Base-by-base conservation (phyloP, 2,888 invertebrate genomes). In the Stictocephala bisonia region DNA sequence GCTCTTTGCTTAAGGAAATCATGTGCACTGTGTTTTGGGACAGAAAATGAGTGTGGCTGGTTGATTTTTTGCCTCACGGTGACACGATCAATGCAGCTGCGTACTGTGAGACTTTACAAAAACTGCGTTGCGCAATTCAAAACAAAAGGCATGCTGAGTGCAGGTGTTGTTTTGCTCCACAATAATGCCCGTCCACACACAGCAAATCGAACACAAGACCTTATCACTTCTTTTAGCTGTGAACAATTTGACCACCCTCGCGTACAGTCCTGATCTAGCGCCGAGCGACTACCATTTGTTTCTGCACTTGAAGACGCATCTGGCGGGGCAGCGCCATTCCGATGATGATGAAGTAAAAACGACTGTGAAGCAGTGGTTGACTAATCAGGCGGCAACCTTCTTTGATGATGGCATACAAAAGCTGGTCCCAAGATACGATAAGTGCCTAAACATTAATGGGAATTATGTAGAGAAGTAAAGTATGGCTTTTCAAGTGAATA, bases 401-500 rank as follows among this genome's bases (percentile, higher is more conserved):
- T 76, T 74, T 71, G 74, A 75, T 68, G 56, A 74, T 40, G 75
- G 74, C 50, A 75, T 77, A 68, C 48, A 56, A 74, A 77, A 77
- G 72, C 66, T 76, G 72, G 50, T 77, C 41, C 77, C 70, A 64
- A 69, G 56, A 50, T 26, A 50, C n/a, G 15, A 69, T 29, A 58
- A 70, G 22, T 70, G 44, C 26, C 2, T 74, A 6, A 41, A 72
- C 53, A 27, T 70, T 27, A 64, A 41, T 6, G 60, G 51, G 11
- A 41, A 35, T 41, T 40, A 72, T 24, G n/a, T 51, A 3, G 60
- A 67, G 13, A 70, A 31, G 44, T 44, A 44, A 44, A 44, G 44
- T 44, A 44, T 44, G 4, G 44, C 3, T 3, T 44, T 44, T 3
- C 11, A 44, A 3, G 44, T 44, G 44, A 44, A 44, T 44, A 44